Percentiles rank a stretch among this genome's conserved stretches.
Conservation (phyloP, 64 coral and sea anemone species). For the Actinia tenebrosa region DNA sequence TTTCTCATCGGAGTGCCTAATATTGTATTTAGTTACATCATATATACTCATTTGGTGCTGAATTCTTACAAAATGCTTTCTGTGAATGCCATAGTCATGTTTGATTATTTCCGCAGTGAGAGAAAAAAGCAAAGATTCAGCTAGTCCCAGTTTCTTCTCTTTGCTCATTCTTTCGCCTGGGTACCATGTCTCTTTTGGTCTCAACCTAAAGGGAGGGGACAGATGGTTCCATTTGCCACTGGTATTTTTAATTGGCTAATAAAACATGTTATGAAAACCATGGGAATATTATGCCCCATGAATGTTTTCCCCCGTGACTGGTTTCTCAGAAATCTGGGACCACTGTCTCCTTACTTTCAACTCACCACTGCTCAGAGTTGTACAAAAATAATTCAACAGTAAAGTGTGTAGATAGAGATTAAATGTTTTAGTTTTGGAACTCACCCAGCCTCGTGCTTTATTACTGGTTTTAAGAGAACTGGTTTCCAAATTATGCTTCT, state of each 20-base stretch:
- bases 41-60: conserved; percentile 6
- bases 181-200: no score
- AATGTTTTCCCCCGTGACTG: no score
- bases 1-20: neutral
- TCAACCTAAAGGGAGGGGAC: no score
- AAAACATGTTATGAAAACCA: no score
- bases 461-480: no score
- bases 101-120: neutral
- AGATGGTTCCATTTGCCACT: no score
- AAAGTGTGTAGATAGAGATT: neutral
- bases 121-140: neutral
- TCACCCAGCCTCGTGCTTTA: no score
- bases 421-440: neutral
- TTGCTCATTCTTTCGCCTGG: neutral
- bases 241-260: no score
- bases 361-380: neutral
- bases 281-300: no score
- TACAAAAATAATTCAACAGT: conserved; percentile 16
- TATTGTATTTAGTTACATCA: neutral
- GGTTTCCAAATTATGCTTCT: neutral
- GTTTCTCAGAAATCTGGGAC: neutral
- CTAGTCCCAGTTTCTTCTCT: neutral
- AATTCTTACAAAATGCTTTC: conserved; percentile 6
- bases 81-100: conserved; percentile 6
- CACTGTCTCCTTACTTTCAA: neutral